phyloP scores from a whole-genome alignment of 64 coral and sea anemone species.

The Actinia equina region DNA sequence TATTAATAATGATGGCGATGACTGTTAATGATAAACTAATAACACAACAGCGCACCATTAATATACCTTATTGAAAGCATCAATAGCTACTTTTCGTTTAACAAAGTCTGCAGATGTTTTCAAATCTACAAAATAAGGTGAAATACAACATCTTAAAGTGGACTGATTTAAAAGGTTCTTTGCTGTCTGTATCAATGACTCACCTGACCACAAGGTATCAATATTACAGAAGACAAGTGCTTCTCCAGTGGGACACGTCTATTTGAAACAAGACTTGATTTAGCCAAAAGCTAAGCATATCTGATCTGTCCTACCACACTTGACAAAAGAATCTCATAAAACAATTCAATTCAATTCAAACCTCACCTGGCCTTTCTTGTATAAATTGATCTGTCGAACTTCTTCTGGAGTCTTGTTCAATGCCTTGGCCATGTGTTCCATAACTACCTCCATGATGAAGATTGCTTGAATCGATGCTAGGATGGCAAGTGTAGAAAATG shows the following conservation, averaged over 20 bases:
- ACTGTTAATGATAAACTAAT: neutral
- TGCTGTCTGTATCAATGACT: neutral
- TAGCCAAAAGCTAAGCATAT: neutral
- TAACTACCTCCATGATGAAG: conserved; percentile 79
- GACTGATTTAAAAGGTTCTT: neutral
- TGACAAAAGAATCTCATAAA: too few relatives aligned
- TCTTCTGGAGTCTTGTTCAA: conserved; percentile 83
- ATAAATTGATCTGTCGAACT: conserved; percentile 69
- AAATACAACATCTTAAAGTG: neutral
- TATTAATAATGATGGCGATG: neutral
- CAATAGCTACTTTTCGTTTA: conserved; percentile 65
- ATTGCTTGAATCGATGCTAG: conserved; percentile 63
- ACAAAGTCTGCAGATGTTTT: conserved; percentile 60
- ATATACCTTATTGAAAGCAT: conserved; percentile 79
- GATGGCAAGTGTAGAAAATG: neutral
- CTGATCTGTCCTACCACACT: too few relatives aligned
- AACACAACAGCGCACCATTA: neutral
- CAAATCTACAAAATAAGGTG: conserved; percentile 44
- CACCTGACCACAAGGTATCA: conserved; percentile 65
- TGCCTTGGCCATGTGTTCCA: conserved; percentile 91
- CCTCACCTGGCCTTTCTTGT: conserved; percentile 75
- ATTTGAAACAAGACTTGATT: neutral
- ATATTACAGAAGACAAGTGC: conserved; percentile 62
- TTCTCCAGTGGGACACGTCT: conserved; percentile 18
- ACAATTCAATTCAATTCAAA: too few relatives aligned